A percentile compares a stretch with the other conserved stretches of the same genome.
Conservation (phyloP, 2,797 vertebrate species). For the Rousettus madagascariensis region DNA sequence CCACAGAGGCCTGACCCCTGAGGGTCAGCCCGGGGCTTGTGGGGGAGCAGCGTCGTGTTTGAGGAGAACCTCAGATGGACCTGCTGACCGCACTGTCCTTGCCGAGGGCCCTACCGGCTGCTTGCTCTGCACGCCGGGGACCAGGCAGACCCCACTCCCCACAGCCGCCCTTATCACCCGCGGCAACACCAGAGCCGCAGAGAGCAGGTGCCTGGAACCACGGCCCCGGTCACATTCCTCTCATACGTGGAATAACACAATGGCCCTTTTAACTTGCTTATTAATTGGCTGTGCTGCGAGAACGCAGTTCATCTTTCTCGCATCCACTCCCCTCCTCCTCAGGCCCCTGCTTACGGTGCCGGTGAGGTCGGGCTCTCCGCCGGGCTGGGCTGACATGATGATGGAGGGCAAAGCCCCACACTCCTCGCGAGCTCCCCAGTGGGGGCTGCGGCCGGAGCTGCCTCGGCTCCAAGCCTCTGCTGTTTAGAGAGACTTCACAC, state of each 20-base stretch:
- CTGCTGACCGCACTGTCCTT: not conserved
- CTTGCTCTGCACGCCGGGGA: not conserved
- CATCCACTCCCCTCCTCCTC: not conserved
- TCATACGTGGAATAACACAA: constrained; percentile 80
- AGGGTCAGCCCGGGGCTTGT: not conserved
- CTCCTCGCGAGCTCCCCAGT: not conserved
- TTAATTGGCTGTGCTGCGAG: constrained; percentile 46
- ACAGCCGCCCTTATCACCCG: constrained; percentile 73
- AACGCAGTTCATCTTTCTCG: constrained; percentile 28
- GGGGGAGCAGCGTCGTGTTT: not conserved
- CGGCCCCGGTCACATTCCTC: constrained; percentile 83
- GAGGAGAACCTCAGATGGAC: not conserved
- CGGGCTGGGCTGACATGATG: constrained; percentile 33
- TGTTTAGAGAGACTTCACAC: constrained; percentile 67
- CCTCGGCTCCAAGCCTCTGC: constrained; percentile 23
- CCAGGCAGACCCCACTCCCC: not conserved
- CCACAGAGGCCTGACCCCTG: not conserved
- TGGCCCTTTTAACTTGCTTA: constrained; percentile 61
- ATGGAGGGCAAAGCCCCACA: constrained; percentile 28
- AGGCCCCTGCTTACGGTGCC: not conserved
- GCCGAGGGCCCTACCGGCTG: not conserved
- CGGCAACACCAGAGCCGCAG: constrained; percentile 69
- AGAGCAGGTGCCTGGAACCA: constrained; percentile 82
- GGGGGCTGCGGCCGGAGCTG: constrained; percentile 51
- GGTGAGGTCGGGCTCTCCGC: not conserved